A percentile compares a stretch with the other conserved stretches of the same genome.
phyloP scores from a whole-genome alignment of 2,888 invertebrate genomes.

The Calameuta idolon region DNA sequence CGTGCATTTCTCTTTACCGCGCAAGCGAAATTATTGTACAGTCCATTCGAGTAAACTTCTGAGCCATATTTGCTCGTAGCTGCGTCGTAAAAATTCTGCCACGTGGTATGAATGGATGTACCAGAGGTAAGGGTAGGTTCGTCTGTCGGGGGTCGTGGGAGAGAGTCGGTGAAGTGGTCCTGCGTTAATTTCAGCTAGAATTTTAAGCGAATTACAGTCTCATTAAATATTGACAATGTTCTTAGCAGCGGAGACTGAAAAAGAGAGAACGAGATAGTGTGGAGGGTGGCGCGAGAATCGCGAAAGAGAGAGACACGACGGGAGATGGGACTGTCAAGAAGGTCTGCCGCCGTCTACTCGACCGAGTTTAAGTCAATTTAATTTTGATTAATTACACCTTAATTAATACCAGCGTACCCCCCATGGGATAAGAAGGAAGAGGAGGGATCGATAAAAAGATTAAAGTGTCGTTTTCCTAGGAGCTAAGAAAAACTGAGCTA shows the following conservation, averaged over 20 bases:
- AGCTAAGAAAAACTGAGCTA: not conserved
- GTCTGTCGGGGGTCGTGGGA: not conserved
- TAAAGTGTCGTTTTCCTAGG: conserved; percentile 7
- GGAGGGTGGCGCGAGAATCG: conserved; percentile 16
- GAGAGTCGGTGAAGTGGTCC: not conserved
- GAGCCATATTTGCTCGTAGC: not conserved
- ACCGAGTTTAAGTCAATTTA: conserved; percentile 46
- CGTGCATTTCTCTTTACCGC: not conserved
- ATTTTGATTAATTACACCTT: conserved; percentile 51
- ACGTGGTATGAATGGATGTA: not conserved
- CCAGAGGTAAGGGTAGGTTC: not conserved
- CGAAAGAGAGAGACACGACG: conserved; percentile 19
- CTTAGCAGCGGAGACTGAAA: conserved; percentile 27
- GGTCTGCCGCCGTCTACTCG: conserved; percentile 32
- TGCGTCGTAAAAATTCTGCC: not conserved
- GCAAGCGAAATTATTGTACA: too few species aligned
- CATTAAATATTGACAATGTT: conserved; percentile 54
- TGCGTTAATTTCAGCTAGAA: conserved; percentile 33
- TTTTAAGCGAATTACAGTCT: conserved; percentile 41
- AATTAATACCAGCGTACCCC: conserved; percentile 50
- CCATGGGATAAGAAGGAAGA: conserved; percentile 20
- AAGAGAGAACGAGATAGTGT: conserved; percentile 11
- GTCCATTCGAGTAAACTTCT: not conserved
- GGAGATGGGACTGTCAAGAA: conserved; percentile 37
- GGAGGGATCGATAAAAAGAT: conserved; percentile 17